These are phyloP conservation scores for Ephialtes manifestator DNA, from an alignment of 2,888 invertebrate species.

Conservation along the genomic window DNA sequence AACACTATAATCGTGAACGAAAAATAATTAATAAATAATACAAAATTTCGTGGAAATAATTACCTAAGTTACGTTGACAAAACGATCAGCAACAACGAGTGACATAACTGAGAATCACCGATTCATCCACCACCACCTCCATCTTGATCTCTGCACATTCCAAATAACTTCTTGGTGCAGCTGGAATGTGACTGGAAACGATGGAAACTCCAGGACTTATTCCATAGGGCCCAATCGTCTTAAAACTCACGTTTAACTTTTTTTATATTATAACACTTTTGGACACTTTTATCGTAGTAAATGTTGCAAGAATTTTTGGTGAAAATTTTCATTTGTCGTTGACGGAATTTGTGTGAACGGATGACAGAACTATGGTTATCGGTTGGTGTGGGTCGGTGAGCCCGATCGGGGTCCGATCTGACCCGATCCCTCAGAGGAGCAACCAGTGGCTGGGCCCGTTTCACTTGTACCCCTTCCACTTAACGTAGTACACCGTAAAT, in stretches of 20 bases:
- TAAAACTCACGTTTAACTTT: slow-evolving; percentile 7
- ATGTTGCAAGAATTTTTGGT: neutral
- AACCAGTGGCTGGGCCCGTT: slow-evolving; percentile 64
- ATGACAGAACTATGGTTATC: slow-evolving; percentile 70
- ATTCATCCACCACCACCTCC: slow-evolving; percentile 79
- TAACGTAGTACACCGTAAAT: slow-evolving; percentile 8
- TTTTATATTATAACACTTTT: neutral
- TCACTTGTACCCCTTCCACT: slow-evolving; percentile 56
- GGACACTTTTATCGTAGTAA: slow-evolving; percentile 2
- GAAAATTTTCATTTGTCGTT: neutral
- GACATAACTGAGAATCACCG: slow-evolving; percentile 79
- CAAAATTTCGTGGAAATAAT: neutral
- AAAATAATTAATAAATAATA: neutral
- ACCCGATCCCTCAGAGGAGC: slow-evolving; percentile 68
- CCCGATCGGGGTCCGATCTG: slow-evolving; percentile 72
- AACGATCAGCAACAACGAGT: slow-evolving; percentile 76
- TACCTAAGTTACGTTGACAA: slow-evolving; percentile 73
- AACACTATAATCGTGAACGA: neutral
- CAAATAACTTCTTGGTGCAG: slow-evolving; percentile 70
- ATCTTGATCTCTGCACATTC: slow-evolving; percentile 80
- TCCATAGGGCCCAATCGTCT: slow-evolving; percentile 55
- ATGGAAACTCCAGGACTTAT: slow-evolving; percentile 51
- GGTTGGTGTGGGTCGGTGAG: slow-evolving; percentile 66
- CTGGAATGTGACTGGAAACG: slow-evolving; percentile 71
- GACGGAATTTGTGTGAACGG: slow-evolving; percentile 44